Percentiles rank a stretch among this genome's conserved stretches.
These are phyloP conservation scores for Heterodera schachtii DNA, from an alignment of 1,140 invertebrate genomes.

Conservation along the genomic window DNA sequence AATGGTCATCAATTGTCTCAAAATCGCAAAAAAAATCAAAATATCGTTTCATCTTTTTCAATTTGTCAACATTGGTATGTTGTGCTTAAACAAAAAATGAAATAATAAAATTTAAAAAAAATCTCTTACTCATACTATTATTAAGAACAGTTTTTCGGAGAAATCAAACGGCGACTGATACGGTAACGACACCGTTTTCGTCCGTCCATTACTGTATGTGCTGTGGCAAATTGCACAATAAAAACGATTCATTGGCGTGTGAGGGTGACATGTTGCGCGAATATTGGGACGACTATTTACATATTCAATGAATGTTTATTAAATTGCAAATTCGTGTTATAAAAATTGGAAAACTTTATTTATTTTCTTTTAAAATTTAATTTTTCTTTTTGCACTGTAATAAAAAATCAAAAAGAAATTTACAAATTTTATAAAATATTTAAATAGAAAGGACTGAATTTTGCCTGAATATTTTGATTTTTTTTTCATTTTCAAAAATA, in stretches of 20 bases:
- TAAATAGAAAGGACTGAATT: too few species aligned
- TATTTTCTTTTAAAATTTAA: not conserved
- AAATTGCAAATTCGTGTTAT: not conserved
- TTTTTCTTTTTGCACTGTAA: not conserved
- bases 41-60: too few species aligned
- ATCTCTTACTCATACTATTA: too few species aligned
- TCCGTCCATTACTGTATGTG: not conserved
- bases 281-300: slow-evolving; percentile 27
- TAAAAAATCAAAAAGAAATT: not conserved
- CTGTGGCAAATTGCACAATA: slow-evolving; percentile 6
- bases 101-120: too few species aligned
- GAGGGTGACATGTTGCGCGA: not conserved
- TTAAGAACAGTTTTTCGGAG: slow-evolving; percentile 16
- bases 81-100: too few species aligned
- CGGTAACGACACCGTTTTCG: not conserved
- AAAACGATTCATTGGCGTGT: not conserved
- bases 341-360: not conserved
- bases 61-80: too few species aligned
- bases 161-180: not conserved
- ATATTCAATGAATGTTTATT: not conserved
- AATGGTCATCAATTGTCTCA: too few species aligned
- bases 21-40: too few species aligned
- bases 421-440: too few species aligned
- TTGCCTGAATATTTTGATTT: too few species aligned
- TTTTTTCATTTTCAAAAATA: too few species aligned